Evolutionary conservation across 2,888 invertebrate species (phyloP).

Genomic region (Dendrolimus houi): DNA sequence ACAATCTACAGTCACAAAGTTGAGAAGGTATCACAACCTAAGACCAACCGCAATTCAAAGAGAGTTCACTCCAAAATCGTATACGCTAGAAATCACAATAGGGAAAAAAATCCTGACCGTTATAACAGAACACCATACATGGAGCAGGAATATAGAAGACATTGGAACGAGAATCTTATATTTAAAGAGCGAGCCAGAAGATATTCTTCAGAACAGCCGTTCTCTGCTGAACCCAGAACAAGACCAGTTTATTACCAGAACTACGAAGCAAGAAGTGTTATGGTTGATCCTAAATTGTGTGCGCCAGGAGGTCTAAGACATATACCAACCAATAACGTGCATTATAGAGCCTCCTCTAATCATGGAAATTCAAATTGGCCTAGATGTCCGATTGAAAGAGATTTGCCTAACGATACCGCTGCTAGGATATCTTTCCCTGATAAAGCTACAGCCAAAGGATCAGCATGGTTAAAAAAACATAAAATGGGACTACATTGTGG

Average conservation of each 20-base stretch:
- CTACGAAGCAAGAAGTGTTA: slow-evolving; percentile 35
- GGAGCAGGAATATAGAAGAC: slow-evolving; percentile 50
- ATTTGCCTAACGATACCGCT: background rate
- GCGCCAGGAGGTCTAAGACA: background rate
- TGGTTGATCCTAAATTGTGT: slow-evolving; percentile 11
- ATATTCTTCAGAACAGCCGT: slow-evolving; percentile 22
- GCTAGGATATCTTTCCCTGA: background rate
- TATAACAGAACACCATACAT: slow-evolving; percentile 30
- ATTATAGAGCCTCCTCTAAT: background rate
- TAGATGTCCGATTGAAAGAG: background rate
- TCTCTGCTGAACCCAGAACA: slow-evolving; percentile 8
- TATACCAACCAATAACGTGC: background rate
- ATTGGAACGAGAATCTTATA: slow-evolving; percentile 42
- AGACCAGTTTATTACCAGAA: slow-evolving; percentile 22
- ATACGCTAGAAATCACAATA: slow-evolving; percentile 11
- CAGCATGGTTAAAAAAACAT: slow-evolving; percentile 42
- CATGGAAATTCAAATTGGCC: background rate
- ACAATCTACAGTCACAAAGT: slow-evolving; percentile 42
- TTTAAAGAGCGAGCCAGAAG: slow-evolving; percentile 23
- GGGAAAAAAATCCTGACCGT: slow-evolving; percentile 17
- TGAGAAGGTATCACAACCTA: slow-evolving; percentile 9
- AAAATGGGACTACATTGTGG: slow-evolving; percentile 35
- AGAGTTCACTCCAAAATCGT: slow-evolving; percentile 29
- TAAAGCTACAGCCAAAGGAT: slow-evolving; percentile 17
- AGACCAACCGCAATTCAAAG: slow-evolving; percentile 4